Percentiles rank a stretch among this genome's conserved stretches.
Evolutionary conservation across 2,888 invertebrate species (phyloP).

Genomic region (Platycnemis pennipes): DNA sequence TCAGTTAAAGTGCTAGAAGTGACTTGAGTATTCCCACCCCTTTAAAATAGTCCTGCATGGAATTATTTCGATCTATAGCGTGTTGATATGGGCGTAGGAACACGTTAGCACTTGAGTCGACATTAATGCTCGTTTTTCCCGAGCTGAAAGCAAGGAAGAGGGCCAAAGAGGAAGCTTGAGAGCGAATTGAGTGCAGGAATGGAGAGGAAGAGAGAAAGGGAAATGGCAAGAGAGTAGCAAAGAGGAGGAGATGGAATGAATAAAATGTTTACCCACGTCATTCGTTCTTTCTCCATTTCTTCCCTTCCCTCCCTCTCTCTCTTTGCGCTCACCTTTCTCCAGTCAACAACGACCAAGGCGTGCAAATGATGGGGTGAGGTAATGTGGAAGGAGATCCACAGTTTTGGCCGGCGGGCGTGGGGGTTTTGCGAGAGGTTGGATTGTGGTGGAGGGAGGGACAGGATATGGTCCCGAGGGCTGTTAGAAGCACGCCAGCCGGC

Average conservation of each 20-base stretch:
- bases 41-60: too few species aligned
- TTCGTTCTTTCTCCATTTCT: neutral
- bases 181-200: conserved; percentile 71
- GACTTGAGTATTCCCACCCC: too few species aligned
- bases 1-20: too few species aligned
- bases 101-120: too few species aligned
- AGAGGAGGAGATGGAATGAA: conserved; percentile 60
- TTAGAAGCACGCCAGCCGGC: neutral
- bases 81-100: too few species aligned
- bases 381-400: conserved; percentile 70
- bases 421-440: conserved; percentile 75
- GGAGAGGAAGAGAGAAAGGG: conserved; percentile 63
- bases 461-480: neutral
- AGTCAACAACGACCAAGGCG: neutral
- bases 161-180: conserved; percentile 69
- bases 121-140: too few species aligned
- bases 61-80: too few species aligned
- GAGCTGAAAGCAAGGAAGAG: too few species aligned
- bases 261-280: neutral
- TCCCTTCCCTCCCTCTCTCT: neutral
- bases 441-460: too few species aligned
- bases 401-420: conserved; percentile 85
- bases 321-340: neutral
- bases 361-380: conserved; percentile 46
- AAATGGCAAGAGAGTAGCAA: conserved; percentile 17